These are phyloP conservation scores for Heteromyza rotundicornis DNA, from an alignment of 2,888 invertebrate species.

Conservation along the genomic window DNA sequence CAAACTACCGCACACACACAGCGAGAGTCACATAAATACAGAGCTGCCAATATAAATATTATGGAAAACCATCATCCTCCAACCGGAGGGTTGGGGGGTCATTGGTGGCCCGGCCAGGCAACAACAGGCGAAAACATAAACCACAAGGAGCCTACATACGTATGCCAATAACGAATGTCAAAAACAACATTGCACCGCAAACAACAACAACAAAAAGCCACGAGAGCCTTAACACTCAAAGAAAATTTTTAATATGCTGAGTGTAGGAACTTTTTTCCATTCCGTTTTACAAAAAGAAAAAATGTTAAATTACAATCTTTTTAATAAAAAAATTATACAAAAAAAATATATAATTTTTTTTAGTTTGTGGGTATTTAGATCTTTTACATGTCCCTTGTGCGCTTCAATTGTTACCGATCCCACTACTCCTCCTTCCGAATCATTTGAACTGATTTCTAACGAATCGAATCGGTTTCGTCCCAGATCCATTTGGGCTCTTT, in stretches of 20 bases:
- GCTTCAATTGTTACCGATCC: no score
- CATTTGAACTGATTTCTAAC: no score
- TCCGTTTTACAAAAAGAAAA: no score
- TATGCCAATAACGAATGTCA: not conserved
- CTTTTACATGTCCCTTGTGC: no score
- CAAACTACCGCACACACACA: not conserved
- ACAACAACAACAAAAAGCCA: not conserved
- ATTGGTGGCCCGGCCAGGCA: not conserved
- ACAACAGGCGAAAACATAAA: not conserved
- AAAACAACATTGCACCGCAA: not conserved
- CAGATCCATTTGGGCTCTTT: no score
- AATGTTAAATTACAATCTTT: no score
- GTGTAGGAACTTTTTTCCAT: no score
- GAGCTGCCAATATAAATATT: not conserved
- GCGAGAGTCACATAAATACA: not conserved
- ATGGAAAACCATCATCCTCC: not conserved
- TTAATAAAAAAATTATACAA: no score
- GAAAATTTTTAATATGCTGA: not conserved
- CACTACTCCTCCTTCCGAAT: no score
- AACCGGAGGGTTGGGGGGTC: not conserved
- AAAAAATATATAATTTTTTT: no score
- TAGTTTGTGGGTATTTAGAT: no score
- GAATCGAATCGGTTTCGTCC: no score
- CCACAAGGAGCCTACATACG: not conserved
- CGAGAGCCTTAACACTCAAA: not conserved